Evolutionary conservation across 2,888 invertebrate genomes (phyloP).

Genomic region (Alentia gelatinosa): DNA sequence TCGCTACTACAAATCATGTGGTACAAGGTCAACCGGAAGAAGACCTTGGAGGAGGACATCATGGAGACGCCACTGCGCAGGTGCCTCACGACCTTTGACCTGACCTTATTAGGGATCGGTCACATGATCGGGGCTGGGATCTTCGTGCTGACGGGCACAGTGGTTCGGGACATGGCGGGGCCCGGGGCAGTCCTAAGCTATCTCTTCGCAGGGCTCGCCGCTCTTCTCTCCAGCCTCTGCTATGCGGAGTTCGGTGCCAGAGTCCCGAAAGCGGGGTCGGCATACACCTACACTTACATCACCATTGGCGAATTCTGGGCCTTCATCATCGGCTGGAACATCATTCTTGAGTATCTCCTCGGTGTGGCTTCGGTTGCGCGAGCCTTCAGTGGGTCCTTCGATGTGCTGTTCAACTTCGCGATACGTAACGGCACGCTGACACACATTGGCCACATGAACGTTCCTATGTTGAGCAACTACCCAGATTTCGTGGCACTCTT

Average conservation of each 20-base stretch:
- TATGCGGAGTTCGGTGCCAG: conserved; percentile 81
- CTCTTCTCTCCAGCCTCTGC: conserved; percentile 85
- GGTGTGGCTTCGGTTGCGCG: conserved; percentile 74
- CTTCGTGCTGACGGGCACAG: conserved; percentile 98
- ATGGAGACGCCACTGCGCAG: conserved; percentile 80
- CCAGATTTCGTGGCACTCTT: conserved; percentile 80
- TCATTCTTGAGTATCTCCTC: conserved; percentile 84
- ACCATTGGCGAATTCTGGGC: conserved; percentile 95
- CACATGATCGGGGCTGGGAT: conserved; percentile 92
- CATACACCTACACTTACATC: conserved; percentile 96
- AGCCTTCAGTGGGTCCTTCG: conserved; percentile 81
- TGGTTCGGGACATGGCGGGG: conserved; percentile 92
- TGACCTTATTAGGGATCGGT: conserved; percentile 92
- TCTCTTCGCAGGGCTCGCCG: conserved; percentile 91
- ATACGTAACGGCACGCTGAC: conserved; percentile 69
- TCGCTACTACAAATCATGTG: not conserved
- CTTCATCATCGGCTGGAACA: conserved; percentile 94
- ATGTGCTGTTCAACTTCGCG: conserved; percentile 72
- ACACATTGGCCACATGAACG: conserved; percentile 67
- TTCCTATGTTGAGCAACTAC: conserved; percentile 67
- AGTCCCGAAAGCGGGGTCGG: conserved; percentile 85
- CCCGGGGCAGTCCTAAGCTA: conserved; percentile 92
- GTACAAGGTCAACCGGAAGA: conserved; percentile 62
- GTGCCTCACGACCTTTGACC: conserved; percentile 90
- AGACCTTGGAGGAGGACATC: conserved; percentile 65